Conservation (phyloP, 2,888 invertebrate species). For the Leptothorax acervorum region DNA sequence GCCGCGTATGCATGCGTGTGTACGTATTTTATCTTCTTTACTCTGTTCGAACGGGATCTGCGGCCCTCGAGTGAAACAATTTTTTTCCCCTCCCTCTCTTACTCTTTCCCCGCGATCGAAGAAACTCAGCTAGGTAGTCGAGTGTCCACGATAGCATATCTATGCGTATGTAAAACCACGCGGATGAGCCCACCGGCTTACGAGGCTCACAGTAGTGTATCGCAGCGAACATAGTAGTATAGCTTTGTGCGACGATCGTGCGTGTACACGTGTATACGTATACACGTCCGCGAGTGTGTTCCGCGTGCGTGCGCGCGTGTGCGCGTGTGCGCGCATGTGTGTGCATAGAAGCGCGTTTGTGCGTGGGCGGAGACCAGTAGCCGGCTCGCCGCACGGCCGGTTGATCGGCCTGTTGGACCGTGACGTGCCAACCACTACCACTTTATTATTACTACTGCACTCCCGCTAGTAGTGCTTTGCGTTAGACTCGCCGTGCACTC, state of each 20-base stretch:
- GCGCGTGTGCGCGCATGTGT: slow-evolving; percentile 50
- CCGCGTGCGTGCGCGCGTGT: not conserved
- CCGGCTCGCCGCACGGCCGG: slow-evolving; percentile 81
- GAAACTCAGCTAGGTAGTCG: slow-evolving; percentile 22
- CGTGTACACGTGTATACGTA: not conserved
- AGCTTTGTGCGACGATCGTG: not conserved
- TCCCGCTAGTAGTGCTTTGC: slow-evolving; percentile 68
- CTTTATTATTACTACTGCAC: slow-evolving; percentile 83
- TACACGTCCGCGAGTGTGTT: not conserved
- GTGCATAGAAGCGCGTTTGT: slow-evolving; percentile 69
- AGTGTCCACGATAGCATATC: slow-evolving; percentile 45
- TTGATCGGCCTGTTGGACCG: slow-evolving; percentile 84
- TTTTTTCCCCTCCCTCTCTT: slow-evolving; percentile 12
- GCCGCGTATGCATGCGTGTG: not conserved
- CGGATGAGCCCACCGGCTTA: slow-evolving; percentile 30
- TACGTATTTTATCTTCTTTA: slow-evolving; percentile 26
- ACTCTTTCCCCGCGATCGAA: slow-evolving; percentile 7
- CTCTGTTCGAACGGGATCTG: slow-evolving; percentile 16
- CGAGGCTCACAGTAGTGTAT: slow-evolving; percentile 1
- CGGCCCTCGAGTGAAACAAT: slow-evolving; percentile 29
- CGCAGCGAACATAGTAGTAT: not conserved
- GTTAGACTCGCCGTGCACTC: slow-evolving; percentile 52
- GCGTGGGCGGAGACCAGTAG: slow-evolving; percentile 84
- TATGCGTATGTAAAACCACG: slow-evolving; percentile 9
- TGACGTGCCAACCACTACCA: slow-evolving; percentile 84